Conservation (phyloP, 2,113 vertebrate genomes). For the Xiphorhynchus elegans region DNA sequence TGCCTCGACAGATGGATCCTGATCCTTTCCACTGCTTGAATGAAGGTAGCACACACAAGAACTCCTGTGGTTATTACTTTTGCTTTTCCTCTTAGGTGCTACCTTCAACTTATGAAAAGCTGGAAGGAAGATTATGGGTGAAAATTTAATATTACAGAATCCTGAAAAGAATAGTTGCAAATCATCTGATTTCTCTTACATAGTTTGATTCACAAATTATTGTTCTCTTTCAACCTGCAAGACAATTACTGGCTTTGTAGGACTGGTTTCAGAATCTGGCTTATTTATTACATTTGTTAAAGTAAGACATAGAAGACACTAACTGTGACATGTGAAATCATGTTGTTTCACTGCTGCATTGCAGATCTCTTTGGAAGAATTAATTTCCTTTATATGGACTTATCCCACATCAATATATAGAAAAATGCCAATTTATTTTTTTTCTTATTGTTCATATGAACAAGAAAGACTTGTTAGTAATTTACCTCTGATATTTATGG, state of each 20-base stretch:
- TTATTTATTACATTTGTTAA: conserved; percentile 52
- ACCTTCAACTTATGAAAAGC: neutral
- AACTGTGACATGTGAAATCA: conserved; percentile 24
- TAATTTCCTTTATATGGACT: conserved; percentile 47
- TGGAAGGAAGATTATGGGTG: neutral
- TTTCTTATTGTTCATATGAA: neutral
- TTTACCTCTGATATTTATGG: conserved; percentile 61
- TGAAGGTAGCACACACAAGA: neutral
- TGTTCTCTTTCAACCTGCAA: neutral
- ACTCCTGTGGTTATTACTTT: neutral
- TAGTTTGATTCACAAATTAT: neutral
- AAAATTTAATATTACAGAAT: neutral
- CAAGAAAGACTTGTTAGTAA: conserved; percentile 54
- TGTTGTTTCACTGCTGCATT: conserved; percentile 29
- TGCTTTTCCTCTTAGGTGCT: neutral
- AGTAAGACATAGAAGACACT: neutral
- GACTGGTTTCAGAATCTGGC: neutral
- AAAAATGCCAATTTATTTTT: conserved; percentile 26
- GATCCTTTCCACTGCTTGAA: neutral
- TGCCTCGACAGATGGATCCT: neutral
- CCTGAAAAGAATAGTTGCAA: neutral
- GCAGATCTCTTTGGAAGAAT: conserved; percentile 41
- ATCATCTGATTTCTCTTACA: neutral
- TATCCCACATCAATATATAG: conserved; percentile 20
- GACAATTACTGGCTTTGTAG: neutral